Percentiles rank a stretch among this genome's conserved stretches.
These are phyloP conservation scores for Machaerirhynchus nigripectus DNA, from an alignment of 2,113 vertebrate species.

Conservation along the genomic window DNA sequence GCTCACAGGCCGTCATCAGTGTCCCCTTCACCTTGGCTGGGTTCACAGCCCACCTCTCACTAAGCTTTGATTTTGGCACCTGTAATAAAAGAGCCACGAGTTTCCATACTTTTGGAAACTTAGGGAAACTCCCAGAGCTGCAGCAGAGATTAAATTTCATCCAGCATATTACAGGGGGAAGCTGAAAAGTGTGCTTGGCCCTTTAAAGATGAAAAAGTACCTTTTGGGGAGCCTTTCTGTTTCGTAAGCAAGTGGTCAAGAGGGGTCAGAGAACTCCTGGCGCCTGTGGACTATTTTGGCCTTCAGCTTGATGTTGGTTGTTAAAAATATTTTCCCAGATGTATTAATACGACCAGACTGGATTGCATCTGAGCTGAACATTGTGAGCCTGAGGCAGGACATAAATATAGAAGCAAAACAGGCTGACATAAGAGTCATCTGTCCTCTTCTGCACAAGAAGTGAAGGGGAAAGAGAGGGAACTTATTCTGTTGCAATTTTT, in stretches of 20 bases:
- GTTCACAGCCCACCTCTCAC: background rate
- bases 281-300: background rate
- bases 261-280: background rate
- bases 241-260: background rate
- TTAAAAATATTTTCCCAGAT: slow-evolving; percentile 61
- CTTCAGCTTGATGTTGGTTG: slow-evolving; percentile 54
- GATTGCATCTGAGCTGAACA: slow-evolving; percentile 63
- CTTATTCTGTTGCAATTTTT: background rate
- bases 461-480: background rate
- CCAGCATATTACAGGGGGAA: background rate
- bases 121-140: background rate
- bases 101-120: background rate
- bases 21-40: background rate
- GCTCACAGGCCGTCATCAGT: background rate
- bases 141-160: background rate
- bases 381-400: slow-evolving; percentile 64
- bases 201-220: background rate
- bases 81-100: background rate
- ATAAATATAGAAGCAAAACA: slow-evolving; percentile 70
- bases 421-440: slow-evolving; percentile 61
- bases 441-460: slow-evolving; percentile 37
- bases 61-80: background rate
- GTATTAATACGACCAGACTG: slow-evolving; percentile 59
- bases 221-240: background rate
- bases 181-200: background rate